These are phyloP conservation scores for Isurus oxyrinchus DNA, from an alignment of 2,113 vertebrate species.

Conservation along the genomic window DNA sequence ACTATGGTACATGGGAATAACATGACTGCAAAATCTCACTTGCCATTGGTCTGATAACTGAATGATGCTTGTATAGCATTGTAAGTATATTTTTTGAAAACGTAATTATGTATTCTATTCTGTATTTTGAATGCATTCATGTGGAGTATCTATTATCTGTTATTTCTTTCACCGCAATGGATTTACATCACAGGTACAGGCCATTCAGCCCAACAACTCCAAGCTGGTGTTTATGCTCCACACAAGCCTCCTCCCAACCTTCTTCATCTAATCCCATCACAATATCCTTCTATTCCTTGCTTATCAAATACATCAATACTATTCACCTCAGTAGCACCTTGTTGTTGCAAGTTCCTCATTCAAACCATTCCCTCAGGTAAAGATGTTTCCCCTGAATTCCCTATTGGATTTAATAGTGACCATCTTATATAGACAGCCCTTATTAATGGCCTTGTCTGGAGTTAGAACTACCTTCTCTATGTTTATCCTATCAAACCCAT, in stretches of 20 bases:
- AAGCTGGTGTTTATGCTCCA: neutral
- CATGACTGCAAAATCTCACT: neutral
- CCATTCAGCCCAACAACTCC: neutral
- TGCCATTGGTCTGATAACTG: neutral
- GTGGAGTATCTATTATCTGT: neutral
- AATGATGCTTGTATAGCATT: neutral
- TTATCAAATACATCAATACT: neutral
- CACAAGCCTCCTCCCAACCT: neutral
- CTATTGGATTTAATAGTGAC: neutral
- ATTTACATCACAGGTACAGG: neutral
- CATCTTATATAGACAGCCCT: neutral
- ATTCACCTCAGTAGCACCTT: neutral
- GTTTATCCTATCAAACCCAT: neutral
- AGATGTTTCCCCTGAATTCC: neutral
- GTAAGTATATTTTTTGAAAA: neutral
- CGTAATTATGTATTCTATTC: too few relatives aligned
- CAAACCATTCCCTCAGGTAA: neutral
- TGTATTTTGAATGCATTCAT: neutral
- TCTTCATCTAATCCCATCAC: neutral
- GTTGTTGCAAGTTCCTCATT: neutral
- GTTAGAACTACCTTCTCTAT: neutral
- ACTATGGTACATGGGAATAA: too few relatives aligned
- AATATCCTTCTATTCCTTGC: neutral
- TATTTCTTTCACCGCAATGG: neutral
- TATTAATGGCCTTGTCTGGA: neutral